Evolutionary conservation across 2,888 invertebrate genomes (phyloP), one percentile per base, ranked within the genome.

Genomic region (Trichopria drosophilae): DNA sequence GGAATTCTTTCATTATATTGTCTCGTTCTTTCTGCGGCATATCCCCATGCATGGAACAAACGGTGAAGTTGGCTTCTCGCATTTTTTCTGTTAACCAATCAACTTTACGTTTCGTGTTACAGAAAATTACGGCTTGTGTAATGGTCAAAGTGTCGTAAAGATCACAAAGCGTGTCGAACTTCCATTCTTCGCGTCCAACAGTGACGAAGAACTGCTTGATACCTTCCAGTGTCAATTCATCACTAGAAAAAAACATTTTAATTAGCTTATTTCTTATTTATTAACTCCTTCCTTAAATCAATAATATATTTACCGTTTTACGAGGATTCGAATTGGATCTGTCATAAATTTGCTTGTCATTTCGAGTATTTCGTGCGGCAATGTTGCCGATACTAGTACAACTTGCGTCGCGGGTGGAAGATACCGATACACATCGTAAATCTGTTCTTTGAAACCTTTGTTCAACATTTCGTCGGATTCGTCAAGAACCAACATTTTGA

Each of bases 331-430:
- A 64, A 99, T 93, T 0, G 99, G 99, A 75, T 99, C 97, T 12
- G 97, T 98, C 99, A 99, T 99, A 75, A 99, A 99, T 78, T 99
- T 99, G 55, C 92, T 93, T n/a, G 99, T 99, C 90, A 99, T 98
- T 80, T 99, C 98, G 35, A 99, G 82, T 62, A 99, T 98, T 79
- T 99, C 99, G 69, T 99, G 98, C 0, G 99, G 99, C 58, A 99
- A 80, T 36, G 99, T 99, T 40, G 99, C 99, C 45, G 97, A 97
- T 59, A 99, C 92, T 1, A 99, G 81, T 3, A 92, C 88, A 36
- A 99, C 98, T 78, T 96, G 96, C 9, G 96, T 97, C 4, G 94
- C 94, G 29, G 98, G 98, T 0, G 98, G 98, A 44, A 99, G 79
- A 76, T 97, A 97, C 62, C 98, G 84, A 78, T 99, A 99, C 0